These are phyloP conservation scores for Haliaeetus leucogaster DNA, from an alignment of 2,113 vertebrate genomes.

Conservation along the genomic window DNA sequence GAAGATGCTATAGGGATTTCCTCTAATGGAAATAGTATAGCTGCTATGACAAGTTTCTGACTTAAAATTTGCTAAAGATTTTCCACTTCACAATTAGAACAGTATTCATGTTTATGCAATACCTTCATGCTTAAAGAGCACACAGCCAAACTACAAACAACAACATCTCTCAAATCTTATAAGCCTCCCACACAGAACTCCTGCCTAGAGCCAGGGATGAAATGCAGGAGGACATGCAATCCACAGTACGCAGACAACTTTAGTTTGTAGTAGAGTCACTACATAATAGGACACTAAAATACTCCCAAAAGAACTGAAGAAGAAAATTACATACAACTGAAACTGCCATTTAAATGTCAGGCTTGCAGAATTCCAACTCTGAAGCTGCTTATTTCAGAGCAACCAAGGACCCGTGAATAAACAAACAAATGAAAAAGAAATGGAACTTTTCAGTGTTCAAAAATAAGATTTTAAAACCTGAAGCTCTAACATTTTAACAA, in stretches of 20 bases:
- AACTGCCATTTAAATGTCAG: conserved; percentile 49
- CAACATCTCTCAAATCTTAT: neutral
- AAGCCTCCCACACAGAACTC: neutral
- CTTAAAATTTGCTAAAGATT: neutral
- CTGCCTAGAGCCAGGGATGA: neutral
- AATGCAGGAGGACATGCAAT: neutral
- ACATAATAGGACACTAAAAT: neutral
- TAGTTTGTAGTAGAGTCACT: neutral
- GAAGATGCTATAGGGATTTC: neutral
- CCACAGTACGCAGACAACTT: neutral
- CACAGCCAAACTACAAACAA: neutral
- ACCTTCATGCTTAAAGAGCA: neutral
- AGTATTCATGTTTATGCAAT: neutral
- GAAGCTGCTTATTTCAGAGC: conserved; percentile 13
- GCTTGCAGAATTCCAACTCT: conserved; percentile 3
- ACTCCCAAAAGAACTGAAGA: neutral
- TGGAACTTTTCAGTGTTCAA: neutral
- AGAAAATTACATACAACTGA: conserved; percentile 6
- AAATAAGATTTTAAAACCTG: neutral
- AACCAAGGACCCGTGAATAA: neutral
- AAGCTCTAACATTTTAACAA: neutral
- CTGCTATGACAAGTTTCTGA: neutral
- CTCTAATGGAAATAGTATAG: neutral
- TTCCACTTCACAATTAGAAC: neutral
- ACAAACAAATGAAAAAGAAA: neutral